Conservation (phyloP, 2,888 invertebrate species). For the Sepiola atlantica region DNA sequence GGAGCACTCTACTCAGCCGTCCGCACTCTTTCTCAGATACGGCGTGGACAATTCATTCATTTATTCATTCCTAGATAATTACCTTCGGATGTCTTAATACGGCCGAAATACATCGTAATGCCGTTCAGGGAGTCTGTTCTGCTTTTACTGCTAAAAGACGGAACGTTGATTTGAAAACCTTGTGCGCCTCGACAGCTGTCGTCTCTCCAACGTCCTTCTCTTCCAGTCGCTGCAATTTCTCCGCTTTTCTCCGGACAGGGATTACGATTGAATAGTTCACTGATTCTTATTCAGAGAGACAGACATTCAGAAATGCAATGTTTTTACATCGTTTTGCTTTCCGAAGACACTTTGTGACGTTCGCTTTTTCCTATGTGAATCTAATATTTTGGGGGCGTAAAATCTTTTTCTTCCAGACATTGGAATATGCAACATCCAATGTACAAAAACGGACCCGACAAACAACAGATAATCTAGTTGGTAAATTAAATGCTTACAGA, state of each 20-base stretch:
- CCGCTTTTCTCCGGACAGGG: neutral
- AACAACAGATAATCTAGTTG: too few species aligned
- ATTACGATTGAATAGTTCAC: neutral
- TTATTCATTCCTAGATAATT: neutral
- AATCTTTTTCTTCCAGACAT: too few species aligned
- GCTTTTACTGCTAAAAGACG: neutral
- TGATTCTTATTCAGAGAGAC: neutral
- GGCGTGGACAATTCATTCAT: neutral
- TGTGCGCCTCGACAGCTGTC: neutral
- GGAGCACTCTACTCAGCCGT: neutral
- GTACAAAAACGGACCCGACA: too few species aligned
- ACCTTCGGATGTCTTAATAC: neutral
- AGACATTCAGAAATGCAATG: neutral
- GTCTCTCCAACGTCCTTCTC: neutral
- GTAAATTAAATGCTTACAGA: too few species aligned
- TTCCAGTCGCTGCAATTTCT: neutral
- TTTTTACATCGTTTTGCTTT: neutral
- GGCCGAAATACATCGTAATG: neutral
- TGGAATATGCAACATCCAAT: too few species aligned
- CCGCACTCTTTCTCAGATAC: neutral
- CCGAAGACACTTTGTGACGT: too few species aligned
- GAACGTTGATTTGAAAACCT: neutral
- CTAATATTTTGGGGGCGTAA: neutral
- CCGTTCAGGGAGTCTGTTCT: neutral
- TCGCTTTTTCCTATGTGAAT: neutral